Evolutionary conservation across 2,113 vertebrate genomes (phyloP).

Genomic region (Numenius arquata): DNA sequence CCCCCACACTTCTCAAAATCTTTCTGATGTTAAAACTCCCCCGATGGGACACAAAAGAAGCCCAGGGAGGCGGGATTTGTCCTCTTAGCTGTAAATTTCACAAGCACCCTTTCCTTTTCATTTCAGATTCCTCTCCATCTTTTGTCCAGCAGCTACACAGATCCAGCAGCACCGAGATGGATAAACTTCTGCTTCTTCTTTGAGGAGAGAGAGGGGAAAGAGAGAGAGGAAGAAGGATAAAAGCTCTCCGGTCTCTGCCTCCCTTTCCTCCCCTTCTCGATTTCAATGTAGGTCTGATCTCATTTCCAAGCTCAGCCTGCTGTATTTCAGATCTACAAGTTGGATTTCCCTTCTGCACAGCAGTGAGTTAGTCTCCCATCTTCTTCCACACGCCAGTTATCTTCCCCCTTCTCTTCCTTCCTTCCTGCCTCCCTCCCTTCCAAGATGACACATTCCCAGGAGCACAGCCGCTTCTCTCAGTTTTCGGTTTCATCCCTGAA

Average conservation of each 20-base stretch:
- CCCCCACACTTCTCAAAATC: not conserved
- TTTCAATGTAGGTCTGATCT: constrained; percentile 54
- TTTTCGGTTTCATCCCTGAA: constrained; percentile 39
- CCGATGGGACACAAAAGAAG: constrained; percentile 10
- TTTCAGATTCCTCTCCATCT: constrained; percentile 55
- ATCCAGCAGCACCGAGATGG: constrained; percentile 10
- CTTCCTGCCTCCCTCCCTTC: constrained; percentile 23
- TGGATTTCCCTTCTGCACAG: constrained; percentile 27
- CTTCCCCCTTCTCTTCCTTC: constrained; percentile 36
- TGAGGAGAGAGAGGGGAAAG: not conserved
- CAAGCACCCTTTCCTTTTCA: constrained; percentile 45
- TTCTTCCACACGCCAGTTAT: constrained; percentile 29
- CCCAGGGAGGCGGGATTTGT: constrained; percentile 20
- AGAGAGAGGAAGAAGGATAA: not conserved
- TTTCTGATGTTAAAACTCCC: constrained; percentile 58
- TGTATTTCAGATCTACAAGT: constrained; percentile 62
- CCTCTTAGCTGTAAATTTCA: constrained; percentile 47
- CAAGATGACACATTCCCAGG: constrained; percentile 11
- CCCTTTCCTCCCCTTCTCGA: constrained; percentile 14
- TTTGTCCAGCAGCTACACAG: constrained; percentile 22
- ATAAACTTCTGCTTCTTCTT: constrained; percentile 64
- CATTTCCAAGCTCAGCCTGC: constrained; percentile 53
- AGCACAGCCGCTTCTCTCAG: constrained; percentile 16
- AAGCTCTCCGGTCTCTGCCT: constrained; percentile 24
- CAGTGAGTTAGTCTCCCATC: constrained; percentile 22